Base-by-base conservation (phyloP, 2,888 invertebrate genomes). In the Onthophagus sagittarius region DNA sequence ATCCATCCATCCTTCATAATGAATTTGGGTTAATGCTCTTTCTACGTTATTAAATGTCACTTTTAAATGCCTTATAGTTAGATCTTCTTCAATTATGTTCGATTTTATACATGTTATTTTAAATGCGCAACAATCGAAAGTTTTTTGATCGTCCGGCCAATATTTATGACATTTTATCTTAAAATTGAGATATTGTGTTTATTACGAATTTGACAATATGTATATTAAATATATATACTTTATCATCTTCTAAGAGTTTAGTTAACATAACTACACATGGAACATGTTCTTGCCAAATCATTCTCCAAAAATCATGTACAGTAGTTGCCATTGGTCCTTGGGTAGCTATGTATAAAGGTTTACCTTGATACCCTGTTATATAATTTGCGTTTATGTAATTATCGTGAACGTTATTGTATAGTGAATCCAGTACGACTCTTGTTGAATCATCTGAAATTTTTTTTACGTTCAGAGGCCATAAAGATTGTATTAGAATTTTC, bases 391-490 rank as follows among this genome's bases (percentile, higher is more conserved):
- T 83, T 69, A 87, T 85, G 76, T 85, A 87, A 81, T 85, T 88
- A 0, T 88, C 88, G 79, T 88, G 88, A 7, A 88, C 88, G 76
- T 87, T 87, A 79, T 87, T 86, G 0, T 86, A 86, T 75, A 80
- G 80, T 15, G 80, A 82, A 78, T 82, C 79, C 75, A 86, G 77
- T 74, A 81, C 79, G 3, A 88, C 88, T 76, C 88, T 82, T 3
- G 86, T 85, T 72, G 87, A 85, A 76, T 88, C 87, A 81, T 88
- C 87, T 87, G 76, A 31, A 81, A 80, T 63, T 2, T 23, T 2
- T 23, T 1, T 23, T 2, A 23, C n/a, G n/a, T n/a, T 23, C 23
- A 23, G 23, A 2, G 23, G 3, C 23, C 39, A 53, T 53, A 53
- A 53, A 4, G 11, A 64, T 15, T 64, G 15, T 64, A 5, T 1